Percentiles rank a stretch among this genome's conserved stretches.
phyloP scores from a whole-genome alignment of 2,797 vertebrate genomes.

The Urosaurus nigricauda region DNA sequence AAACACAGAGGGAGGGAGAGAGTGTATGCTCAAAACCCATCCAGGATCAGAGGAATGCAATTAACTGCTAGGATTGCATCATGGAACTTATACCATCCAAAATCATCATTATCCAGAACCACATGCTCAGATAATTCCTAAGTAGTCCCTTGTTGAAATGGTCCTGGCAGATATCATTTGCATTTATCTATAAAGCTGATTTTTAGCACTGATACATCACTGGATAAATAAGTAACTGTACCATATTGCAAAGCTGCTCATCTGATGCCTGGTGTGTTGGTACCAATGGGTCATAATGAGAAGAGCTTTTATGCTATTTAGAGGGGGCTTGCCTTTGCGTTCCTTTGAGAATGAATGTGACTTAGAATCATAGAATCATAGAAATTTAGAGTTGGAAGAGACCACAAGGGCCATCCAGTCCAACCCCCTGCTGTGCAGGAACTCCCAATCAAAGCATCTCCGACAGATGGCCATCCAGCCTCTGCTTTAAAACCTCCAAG shows the following conservation, averaged over 20 bases:
- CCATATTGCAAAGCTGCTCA: not conserved
- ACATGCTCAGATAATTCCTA: not conserved
- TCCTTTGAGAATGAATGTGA: too few relatives aligned
- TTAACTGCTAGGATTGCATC: constrained; percentile 4
- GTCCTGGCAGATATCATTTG: not conserved
- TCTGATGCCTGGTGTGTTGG: not conserved
- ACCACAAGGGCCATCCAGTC: too few relatives aligned
- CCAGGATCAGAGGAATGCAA: constrained; percentile 29
- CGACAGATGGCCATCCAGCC: too few relatives aligned
- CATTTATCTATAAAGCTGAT: not conserved
- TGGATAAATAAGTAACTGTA: not conserved
- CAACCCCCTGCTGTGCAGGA: too few relatives aligned
- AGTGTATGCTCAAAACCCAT: constrained; percentile 27
- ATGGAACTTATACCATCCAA: constrained; percentile 18
- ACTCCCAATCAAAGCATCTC: too few relatives aligned
- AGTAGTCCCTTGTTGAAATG: not conserved
- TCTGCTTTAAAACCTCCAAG: too few relatives aligned
- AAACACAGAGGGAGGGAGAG: not conserved
- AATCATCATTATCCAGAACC: not conserved
- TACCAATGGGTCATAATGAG: not conserved
- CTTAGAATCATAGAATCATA: too few relatives aligned
- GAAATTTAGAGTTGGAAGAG: too few relatives aligned
- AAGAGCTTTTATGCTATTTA: too few relatives aligned
- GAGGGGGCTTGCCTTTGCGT: too few relatives aligned
- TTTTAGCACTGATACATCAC: not conserved